Evolutionary conservation across 2,888 invertebrate species (phyloP).

Genomic region (Artemia sinica): DNA sequence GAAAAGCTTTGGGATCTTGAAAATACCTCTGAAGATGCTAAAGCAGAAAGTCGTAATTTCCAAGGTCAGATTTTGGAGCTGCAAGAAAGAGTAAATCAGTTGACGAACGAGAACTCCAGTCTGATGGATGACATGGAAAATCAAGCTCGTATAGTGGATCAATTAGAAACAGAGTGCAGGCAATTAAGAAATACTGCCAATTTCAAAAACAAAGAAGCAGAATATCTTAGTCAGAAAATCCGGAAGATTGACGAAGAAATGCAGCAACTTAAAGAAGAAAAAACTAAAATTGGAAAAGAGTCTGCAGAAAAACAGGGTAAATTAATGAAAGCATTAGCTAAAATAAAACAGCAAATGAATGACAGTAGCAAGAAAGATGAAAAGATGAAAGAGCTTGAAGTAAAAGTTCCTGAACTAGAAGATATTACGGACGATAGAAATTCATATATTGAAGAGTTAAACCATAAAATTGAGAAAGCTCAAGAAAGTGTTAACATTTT

Average conservation of each 20-base stretch:
- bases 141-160: no score
- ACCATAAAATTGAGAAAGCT: not conserved
- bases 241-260: not conserved
- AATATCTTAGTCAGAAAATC: no score
- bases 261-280: not conserved
- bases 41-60: no score
- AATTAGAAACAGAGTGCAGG: no score
- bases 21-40: no score
- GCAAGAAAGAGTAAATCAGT: no score
- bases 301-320: not conserved
- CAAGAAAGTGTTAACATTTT: not conserved
- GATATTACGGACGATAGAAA: slow-evolving; percentile 1
- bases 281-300: not conserved
- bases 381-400: slow-evolving; percentile 1
- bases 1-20: no score
- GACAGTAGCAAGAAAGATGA: not conserved
- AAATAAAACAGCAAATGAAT: slow-evolving; percentile 4
- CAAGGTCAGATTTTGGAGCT: no score
- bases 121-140: no score
- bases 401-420: not conserved
- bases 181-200: no score
- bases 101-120: no score
- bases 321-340: not conserved
- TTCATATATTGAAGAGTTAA: not conserved
- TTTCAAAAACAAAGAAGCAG: no score